A percentile compares a stretch with the other conserved stretches of the same genome.
phyloP scores from a whole-genome alignment of 2,888 invertebrate species.

The Caenorhabditis sp. region DNA sequence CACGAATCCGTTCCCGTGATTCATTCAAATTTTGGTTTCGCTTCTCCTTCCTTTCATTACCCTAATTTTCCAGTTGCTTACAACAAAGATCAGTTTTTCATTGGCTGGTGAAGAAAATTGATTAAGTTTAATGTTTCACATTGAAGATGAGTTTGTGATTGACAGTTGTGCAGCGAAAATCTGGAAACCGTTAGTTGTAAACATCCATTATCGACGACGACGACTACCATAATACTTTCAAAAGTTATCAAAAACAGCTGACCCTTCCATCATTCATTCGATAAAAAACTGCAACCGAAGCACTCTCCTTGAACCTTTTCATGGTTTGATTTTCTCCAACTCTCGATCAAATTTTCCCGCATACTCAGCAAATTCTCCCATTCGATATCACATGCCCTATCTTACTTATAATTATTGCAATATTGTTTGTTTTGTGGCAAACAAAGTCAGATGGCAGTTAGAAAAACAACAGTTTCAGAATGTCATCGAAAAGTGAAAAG shows the following conservation, averaged over 20 bases:
- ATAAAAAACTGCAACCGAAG: constrained; percentile 20
- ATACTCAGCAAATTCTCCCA: constrained; percentile 41
- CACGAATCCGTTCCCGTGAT: constrained; percentile 7
- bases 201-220: constrained; percentile 21
- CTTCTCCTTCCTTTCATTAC: not conserved
- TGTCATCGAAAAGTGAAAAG: constrained; percentile 31
- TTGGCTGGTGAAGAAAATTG: not conserved
- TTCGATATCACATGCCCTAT: constrained; percentile 51
- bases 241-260: constrained; percentile 14
- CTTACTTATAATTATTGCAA: constrained; percentile 10
- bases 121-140: constrained; percentile 10
- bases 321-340: constrained; percentile 39
- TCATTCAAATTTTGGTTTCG: constrained; percentile 8
- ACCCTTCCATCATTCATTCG: constrained; percentile 17
- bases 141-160: not conserved
- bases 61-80: constrained; percentile 18
- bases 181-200: constrained; percentile 3
- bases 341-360: constrained; percentile 17
- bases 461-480: constrained; percentile 24
- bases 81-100: constrained; percentile 24
- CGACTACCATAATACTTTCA: constrained; percentile 1
- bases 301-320: constrained; percentile 23
- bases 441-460: constrained; percentile 42
- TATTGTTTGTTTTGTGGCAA: constrained; percentile 43
- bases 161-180: not conserved